These are phyloP conservation scores for Marasmarcha lunaedactyla DNA, from an alignment of 2,888 invertebrate genomes.

Conservation along the genomic window DNA sequence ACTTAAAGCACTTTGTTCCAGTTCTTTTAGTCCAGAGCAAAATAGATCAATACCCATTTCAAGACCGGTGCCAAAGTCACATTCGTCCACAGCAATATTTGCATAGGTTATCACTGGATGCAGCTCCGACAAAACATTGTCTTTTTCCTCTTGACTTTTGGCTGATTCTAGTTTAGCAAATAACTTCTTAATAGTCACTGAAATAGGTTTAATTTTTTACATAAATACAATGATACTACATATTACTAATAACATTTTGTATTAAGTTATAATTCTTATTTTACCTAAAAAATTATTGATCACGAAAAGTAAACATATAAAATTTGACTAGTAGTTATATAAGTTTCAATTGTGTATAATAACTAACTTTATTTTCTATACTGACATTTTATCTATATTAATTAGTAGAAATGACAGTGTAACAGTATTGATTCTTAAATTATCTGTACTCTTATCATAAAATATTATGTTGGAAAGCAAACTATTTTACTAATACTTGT, in stretches of 20 bases:
- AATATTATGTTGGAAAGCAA: slow-evolving; percentile 34
- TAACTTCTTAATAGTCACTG: slow-evolving; percentile 77
- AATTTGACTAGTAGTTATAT: too few species aligned
- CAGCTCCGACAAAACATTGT: slow-evolving; percentile 74
- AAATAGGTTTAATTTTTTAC: slow-evolving; percentile 18
- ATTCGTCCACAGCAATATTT: slow-evolving; percentile 93
- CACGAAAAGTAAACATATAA: too few species aligned
- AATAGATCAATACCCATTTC: slow-evolving; percentile 91
- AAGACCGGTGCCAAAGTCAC: slow-evolving; percentile 93
- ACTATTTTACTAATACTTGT: slow-evolving; percentile 7
- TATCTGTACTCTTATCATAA: slow-evolving; percentile 46
- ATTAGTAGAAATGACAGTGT: too few species aligned
- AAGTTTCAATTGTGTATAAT: too few species aligned
- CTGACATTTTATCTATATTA: too few species aligned
- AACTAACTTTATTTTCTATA: too few species aligned
- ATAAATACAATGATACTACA: too few species aligned
- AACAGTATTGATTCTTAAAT: slow-evolving; percentile 74
- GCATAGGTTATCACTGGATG: slow-evolving; percentile 87
- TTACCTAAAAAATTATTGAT: too few species aligned
- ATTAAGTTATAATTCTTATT: too few species aligned
- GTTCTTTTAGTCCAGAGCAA: slow-evolving; percentile 75
- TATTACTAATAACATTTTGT: too few species aligned
- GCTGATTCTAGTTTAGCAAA: slow-evolving; percentile 75
- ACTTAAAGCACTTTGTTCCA: slow-evolving; percentile 75
- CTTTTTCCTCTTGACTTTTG: slow-evolving; percentile 68